Conservation (phyloP, 1,140 invertebrate species). For the Brachionus rotundiformis region DNA sequence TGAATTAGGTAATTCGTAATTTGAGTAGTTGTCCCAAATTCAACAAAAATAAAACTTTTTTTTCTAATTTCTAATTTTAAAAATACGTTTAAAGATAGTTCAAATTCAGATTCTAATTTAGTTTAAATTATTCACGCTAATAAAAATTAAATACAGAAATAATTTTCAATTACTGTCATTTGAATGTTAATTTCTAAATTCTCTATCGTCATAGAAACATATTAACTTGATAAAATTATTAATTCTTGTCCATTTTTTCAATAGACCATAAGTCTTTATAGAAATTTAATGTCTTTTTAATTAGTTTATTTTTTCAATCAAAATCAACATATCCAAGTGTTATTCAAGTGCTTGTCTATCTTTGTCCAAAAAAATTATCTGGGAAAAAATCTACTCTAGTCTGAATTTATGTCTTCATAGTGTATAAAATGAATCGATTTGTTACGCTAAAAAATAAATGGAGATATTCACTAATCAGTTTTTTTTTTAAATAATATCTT, state of each 20-base stretch:
- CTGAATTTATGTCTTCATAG: too few relatives aligned
- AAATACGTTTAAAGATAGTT: constrained; percentile 6
- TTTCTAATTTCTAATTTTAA: constrained; percentile 14
- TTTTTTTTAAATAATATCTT: too few relatives aligned
- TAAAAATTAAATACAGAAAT: neutral
- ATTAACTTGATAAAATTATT: neutral
- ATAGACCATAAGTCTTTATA: too few relatives aligned
- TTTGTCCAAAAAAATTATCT: too few relatives aligned
- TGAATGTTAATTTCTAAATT: neutral
- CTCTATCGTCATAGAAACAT: constrained; percentile 7
- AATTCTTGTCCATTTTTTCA: neutral
- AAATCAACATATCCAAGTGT: too few relatives aligned
- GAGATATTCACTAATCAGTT: too few relatives aligned
- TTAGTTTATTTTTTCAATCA: too few relatives aligned
- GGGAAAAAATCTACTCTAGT: too few relatives aligned
- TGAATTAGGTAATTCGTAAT: neutral
- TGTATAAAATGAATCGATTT: too few relatives aligned
- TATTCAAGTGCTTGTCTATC: too few relatives aligned
- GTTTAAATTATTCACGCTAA: neutral
- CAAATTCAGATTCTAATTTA: neutral
- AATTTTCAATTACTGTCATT: constrained; percentile 10
- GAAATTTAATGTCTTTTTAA: too few relatives aligned
- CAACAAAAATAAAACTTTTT: neutral
- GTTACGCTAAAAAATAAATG: too few relatives aligned
- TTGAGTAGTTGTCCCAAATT: neutral